Evolutionary conservation across 2,888 invertebrate genomes (phyloP).

Genomic region (Hecatera dysodea): DNA sequence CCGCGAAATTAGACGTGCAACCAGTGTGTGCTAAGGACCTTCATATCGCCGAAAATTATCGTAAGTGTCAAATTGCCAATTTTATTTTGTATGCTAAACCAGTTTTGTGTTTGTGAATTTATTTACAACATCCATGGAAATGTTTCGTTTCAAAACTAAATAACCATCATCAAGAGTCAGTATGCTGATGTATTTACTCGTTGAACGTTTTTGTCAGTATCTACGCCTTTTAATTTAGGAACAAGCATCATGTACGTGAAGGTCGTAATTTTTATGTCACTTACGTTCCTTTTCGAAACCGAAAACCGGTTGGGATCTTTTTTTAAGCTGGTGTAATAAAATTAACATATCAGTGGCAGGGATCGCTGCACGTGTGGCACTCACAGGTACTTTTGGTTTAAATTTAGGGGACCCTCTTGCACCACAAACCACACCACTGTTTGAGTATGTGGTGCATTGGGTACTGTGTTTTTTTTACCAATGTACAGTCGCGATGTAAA

Average conservation of each 20-base stretch:
- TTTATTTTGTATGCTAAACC: constrained; percentile 69
- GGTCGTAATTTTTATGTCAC: constrained; percentile 86
- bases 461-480: background rate
- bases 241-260: constrained; percentile 76
- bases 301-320: constrained; percentile 87
- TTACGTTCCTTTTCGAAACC: constrained; percentile 86
- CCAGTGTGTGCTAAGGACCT: constrained; percentile 78
- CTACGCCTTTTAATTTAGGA: constrained; percentile 70
- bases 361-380: constrained; percentile 80
- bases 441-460: constrained; percentile 14
- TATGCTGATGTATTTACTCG: constrained; percentile 62
- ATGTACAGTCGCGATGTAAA: background rate
- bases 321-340: constrained; percentile 88
- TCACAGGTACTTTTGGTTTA: constrained; percentile 62
- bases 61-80: constrained; percentile 79
- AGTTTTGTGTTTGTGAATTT: constrained; percentile 67
- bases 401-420: constrained; percentile 69
- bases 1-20: constrained; percentile 72
- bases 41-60: constrained; percentile 74
- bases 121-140: constrained; percentile 72
- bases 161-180: constrained; percentile 57
- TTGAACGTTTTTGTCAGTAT: constrained; percentile 71
- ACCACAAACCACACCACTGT: constrained; percentile 40
- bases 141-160: constrained; percentile 70
- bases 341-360: constrained; percentile 86